Evolutionary conservation across 2,113 vertebrate genomes (phyloP), one percentile per base, ranked within the genome.

Genomic region (Cynocephalus volans): DNA sequence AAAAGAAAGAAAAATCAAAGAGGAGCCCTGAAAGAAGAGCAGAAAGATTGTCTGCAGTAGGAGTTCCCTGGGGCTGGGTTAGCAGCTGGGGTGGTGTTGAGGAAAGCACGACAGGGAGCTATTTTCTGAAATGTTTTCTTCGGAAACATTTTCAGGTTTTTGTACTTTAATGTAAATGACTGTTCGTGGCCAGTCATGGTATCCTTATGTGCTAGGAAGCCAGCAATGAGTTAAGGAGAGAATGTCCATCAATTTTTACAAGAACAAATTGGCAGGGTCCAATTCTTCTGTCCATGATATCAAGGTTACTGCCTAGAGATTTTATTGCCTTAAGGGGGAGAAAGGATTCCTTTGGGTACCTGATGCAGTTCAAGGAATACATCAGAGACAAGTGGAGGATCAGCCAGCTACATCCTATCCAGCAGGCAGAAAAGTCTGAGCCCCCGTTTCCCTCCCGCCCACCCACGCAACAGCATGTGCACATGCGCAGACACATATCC

Each of bases 221-320:
- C 45, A 93, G 54, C 60, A 85, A 89, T 82, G 41, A 67, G 41
- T 65, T 90, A 62, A 48, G 67, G 17, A 83, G n/a, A 79, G 24
- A n/a, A 76, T 88, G 21, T 26, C 81, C 45, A 50, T 72, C 72
- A 80, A 31, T 52, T 92, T 79, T 97, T 90, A 64, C 24, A 73
- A 96, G 62, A 64, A 77, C 15, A 76, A 56, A 36, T 17, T 60
- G 36, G 80, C n/a, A 90, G 17, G 8, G 21, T 60, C 14, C 24
- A 86, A 1, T 72, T 72, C 28, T 85, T 86, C 41, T 65, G n/a
- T n/a, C 64, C 23, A 1, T 54, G 75, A 77, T 85, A 65, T 52
- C 70, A 91, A 62, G 60, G 45, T 64, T 24, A 79, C 60, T 84
- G 19, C 69, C 23, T 84, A 56, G 23, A 69, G 77, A 41, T 85